A percentile compares a stretch with the other conserved stretches of the same genome.
phyloP scores from a whole-genome alignment of 2,888 invertebrate species.

The Luperina testacea region DNA sequence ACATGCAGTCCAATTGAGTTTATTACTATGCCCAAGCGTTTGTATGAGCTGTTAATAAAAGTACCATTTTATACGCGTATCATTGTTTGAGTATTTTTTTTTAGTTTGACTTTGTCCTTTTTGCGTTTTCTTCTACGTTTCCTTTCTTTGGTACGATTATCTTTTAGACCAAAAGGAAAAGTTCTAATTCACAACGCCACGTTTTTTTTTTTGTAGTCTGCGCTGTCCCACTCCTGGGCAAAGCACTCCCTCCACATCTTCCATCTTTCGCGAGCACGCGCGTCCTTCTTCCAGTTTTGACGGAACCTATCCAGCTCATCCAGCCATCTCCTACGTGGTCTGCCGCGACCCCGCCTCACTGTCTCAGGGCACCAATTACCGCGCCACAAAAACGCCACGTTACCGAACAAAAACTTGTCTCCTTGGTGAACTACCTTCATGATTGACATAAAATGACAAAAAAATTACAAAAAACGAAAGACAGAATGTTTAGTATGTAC shows the following conservation, averaged over 20 bases:
- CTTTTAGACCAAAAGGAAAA: neutral
- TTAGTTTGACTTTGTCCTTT: neutral
- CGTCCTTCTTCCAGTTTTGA: no score
- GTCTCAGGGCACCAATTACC: no score
- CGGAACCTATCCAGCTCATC: no score
- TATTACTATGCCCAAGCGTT: constrained; percentile 69
- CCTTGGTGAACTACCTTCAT: neutral
- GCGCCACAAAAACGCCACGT: neutral
- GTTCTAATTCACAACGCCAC: no score
- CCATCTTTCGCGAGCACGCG: no score
- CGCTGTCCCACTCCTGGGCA: no score
- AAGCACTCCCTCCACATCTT: no score
- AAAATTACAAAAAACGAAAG: constrained; percentile 6
- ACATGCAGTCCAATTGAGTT: constrained; percentile 84
- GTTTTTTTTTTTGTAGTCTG: no score
- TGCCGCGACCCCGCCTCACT: no score
- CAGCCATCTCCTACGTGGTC: no score
- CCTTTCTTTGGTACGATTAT: neutral
- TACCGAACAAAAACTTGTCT: neutral
- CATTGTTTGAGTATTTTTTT: constrained; percentile 22
- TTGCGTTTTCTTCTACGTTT: neutral
- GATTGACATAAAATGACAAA: constrained; percentile 10
- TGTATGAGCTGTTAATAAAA: constrained; percentile 67
- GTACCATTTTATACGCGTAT: constrained; percentile 52
- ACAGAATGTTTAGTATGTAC: constrained; percentile 8